phyloP scores from a whole-genome alignment of 2,113 vertebrate genomes.

The Neodontobutis hainanensis region DNA sequence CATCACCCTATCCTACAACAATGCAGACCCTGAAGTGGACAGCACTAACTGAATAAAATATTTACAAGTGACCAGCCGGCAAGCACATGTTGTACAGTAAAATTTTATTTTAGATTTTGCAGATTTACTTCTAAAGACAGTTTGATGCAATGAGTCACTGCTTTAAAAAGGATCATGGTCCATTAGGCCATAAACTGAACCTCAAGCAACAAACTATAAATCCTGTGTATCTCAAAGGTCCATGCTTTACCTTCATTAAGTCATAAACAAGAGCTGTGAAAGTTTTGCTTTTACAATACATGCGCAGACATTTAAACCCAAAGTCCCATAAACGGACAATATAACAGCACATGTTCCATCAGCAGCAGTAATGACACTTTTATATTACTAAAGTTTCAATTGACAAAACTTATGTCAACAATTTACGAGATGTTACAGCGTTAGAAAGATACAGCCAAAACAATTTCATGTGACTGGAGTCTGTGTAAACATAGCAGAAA shows the following conservation, averaged over 20 bases:
- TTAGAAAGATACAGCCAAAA: neutral
- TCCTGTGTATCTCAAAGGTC: conserved; percentile 48
- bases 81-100: no score
- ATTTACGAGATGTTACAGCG: neutral
- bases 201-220: conserved; percentile 26
- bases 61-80: no score
- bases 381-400: conserved; percentile 2
- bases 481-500: neutral
- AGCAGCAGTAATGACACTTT: conserved; percentile 16
- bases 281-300: conserved; percentile 4
- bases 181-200: conserved; percentile 51
- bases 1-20: no score
- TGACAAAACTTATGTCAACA: neutral
- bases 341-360: neutral
- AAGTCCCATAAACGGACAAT: neutral
- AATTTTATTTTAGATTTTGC: no score
- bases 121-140: no score
- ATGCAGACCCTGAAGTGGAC: no score
- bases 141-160: conserved; percentile 16
- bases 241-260: neutral
- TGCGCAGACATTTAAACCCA: neutral
- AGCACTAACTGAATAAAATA: no score
- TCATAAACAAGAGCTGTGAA: conserved; percentile 31
- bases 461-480: neutral
- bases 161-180: conserved; percentile 55